Conservation (phyloP, 1,140 invertebrate species). For the Drosophila ercepeae region DNA sequence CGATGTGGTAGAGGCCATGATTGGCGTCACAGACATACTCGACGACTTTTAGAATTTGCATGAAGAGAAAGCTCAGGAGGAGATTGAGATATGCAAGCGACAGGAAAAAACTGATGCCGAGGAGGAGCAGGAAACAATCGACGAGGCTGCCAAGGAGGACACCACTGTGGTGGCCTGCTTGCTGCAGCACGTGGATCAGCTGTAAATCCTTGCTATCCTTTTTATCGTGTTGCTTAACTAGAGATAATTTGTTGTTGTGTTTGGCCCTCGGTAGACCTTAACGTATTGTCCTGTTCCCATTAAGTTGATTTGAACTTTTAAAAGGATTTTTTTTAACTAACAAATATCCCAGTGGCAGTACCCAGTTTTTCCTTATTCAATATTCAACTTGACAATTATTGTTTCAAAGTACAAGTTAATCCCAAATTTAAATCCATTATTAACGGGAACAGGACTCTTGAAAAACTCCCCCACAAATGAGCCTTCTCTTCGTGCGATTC, state of each 20-base stretch:
- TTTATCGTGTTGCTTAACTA: neutral
- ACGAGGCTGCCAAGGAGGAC: conserved; percentile 17
- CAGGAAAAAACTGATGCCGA: conserved; percentile 16
- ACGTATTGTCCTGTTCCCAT: neutral
- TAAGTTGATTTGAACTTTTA: neutral
- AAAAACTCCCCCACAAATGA: conserved; percentile 21
- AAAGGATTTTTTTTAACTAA: neutral
- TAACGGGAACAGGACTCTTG: neutral
- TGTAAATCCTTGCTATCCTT: conserved; percentile 30
- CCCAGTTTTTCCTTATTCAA: too few relatives aligned
- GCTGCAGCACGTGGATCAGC: conserved; percentile 64
- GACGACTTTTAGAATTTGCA: conserved; percentile 81
- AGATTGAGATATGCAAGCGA: conserved; percentile 11
- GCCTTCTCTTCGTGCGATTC: conserved; percentile 69
- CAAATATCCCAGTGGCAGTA: too few relatives aligned
- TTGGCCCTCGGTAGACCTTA: neutral
- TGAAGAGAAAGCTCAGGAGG: conserved; percentile 74
- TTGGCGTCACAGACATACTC: conserved; percentile 67
- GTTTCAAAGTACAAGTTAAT: too few relatives aligned
- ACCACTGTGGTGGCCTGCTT: conserved; percentile 56
- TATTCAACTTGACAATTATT: too few relatives aligned
- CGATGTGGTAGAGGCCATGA: conserved; percentile 73
- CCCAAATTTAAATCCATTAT: neutral
- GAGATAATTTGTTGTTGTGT: conserved; percentile 19
- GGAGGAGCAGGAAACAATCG: conserved; percentile 2